Percentiles rank a stretch among this genome's conserved stretches.
Conservation (phyloP, 2,888 invertebrate species). For the Ferrisia virgata region DNA sequence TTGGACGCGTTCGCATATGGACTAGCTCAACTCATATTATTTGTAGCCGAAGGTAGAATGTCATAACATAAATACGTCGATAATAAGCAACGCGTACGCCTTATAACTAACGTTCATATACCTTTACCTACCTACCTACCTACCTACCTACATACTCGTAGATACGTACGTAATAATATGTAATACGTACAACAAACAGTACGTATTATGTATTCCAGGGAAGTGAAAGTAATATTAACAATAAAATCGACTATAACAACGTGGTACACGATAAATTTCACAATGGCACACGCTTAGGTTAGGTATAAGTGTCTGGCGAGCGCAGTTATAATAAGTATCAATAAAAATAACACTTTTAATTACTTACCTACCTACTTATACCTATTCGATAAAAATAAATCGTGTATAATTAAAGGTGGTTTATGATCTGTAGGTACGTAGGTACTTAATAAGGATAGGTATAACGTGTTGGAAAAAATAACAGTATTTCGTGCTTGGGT, state of each 20-base stretch:
- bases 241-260: constrained; percentile 23
- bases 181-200: constrained; percentile 17
- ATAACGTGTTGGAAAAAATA: not conserved
- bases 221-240: constrained; percentile 37
- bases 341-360: not conserved
- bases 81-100: not conserved
- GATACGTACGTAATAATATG: constrained; percentile 34
- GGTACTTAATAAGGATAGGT: too few species aligned
- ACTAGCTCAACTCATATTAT: too few species aligned
- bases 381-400: not conserved
- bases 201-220: constrained; percentile 38
- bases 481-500: not conserved
- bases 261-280: constrained; percentile 2
- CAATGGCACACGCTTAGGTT: not conserved
- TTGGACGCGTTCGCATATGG: not conserved
- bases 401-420: not conserved
- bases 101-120: not conserved
- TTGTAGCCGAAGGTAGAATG: constrained; percentile 20
- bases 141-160: too few species aligned
- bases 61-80: constrained; percentile 10
- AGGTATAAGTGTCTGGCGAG: not conserved
- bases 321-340: not conserved
- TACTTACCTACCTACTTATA: too few species aligned
- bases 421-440: not conserved
- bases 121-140: not conserved